Base-by-base conservation (phyloP, 2,888 invertebrate species). In the Lasius platythorax region DNA sequence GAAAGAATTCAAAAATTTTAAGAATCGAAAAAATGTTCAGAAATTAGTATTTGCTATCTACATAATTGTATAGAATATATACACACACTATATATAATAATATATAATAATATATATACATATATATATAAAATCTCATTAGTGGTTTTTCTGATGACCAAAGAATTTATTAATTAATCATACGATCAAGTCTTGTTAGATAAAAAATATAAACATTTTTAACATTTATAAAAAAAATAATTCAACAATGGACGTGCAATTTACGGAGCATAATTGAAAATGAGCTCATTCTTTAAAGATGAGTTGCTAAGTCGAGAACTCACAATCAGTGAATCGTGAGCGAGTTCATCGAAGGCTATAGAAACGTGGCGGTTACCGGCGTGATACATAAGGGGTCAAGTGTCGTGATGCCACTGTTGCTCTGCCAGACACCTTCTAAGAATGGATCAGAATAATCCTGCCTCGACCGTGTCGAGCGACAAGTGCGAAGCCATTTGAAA, bases 271-370 rank as follows among this genome's bases (percentile, higher is more conserved):
- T 46, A 46, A 46, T 46, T 46, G 18, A 46, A 15, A 46, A 30
- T 43, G 23, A 74, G n/a, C 18, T 74, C 11, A 3, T 6, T 74
- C n/a, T 43, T 37, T 15, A 23, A 72, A 28, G 73, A 61, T 63
- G 37, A 66, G 11, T 75, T 28, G 56, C 63, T 43, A 53, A 78
- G 50, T 70, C 76, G 89, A 91, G 91, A 91, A 91, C 94, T 91
- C 93, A 91, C 37, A 23, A 23, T 23, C 23, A 37, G 88, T 90
- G 93, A 94, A 94, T 92, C 93, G 94, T 93, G 94, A 93, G 90
- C 91, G 83, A 92, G 91, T 89, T 46, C 89, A 92, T 93, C 92
- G 90, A 88, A 85, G 88, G 88, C 89, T 90, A 40, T 23, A 23
- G 74, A 88, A 85, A 87, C 85, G 84, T 82, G 83, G 87, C 86